These are phyloP conservation scores for Sarcophaga caerulescens DNA, from an alignment of 2,888 invertebrate genomes.

Conservation along the genomic window DNA sequence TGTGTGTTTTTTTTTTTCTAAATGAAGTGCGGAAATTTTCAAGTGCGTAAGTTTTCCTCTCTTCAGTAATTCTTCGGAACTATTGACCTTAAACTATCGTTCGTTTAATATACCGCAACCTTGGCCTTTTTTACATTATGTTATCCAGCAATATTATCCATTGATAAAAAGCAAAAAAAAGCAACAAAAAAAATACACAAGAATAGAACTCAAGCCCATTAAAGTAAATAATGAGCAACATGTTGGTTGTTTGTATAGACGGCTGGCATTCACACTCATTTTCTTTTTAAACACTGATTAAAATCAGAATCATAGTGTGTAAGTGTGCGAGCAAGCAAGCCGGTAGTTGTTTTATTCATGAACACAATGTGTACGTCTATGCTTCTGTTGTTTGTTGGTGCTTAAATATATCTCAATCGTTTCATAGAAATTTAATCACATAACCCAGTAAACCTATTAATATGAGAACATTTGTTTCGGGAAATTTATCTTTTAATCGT, in stretches of 20 bases:
- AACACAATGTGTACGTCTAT: no score
- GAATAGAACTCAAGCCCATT: constrained; percentile 4
- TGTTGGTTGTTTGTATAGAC: constrained; percentile 6
- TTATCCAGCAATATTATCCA: constrained; percentile 30
- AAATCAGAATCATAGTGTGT: no score
- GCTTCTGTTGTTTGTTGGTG: no score
- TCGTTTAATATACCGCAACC: constrained; percentile 27
- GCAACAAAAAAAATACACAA: neutral
- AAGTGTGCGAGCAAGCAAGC: constrained; percentile 19
- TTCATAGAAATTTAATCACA: no score
- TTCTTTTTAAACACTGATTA: neutral
- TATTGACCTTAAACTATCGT: constrained; percentile 58
- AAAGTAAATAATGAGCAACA: constrained; percentile 49
- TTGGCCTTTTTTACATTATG: constrained; percentile 59
- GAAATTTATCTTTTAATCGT: no score
- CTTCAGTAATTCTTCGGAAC: constrained; percentile 36
- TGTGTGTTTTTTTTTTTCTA: neutral
- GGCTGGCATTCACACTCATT: neutral
- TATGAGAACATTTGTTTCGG: no score
- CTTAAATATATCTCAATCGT: no score
- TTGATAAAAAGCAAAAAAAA: constrained; percentile 42
- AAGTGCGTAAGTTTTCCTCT: constrained; percentile 1
- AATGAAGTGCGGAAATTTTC: constrained; percentile 14
- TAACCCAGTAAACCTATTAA: no score
- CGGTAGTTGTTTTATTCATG: neutral